These are phyloP conservation scores for Thamnaconus septentrionalis DNA, from an alignment of 2,113 vertebrate genomes.

Conservation along the genomic window DNA sequence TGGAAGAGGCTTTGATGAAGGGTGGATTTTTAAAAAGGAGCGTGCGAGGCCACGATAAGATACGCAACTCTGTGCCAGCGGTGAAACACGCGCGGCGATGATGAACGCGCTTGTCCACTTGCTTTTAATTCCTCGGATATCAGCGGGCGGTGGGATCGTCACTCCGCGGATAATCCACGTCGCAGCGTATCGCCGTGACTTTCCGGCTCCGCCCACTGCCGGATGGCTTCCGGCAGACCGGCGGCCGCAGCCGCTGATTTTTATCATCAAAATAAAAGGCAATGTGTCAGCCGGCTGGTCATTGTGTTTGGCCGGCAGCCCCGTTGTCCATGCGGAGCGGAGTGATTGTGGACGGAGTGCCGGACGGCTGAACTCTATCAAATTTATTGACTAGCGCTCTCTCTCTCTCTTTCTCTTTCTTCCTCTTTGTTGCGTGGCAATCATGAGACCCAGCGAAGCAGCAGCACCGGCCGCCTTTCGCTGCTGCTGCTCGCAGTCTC, in stretches of 20 bases:
- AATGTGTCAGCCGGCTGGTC: slow-evolving; percentile 6
- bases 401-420: background rate
- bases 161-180: too few relatives aligned
- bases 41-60: slow-evolving; percentile 35
- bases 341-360: slow-evolving; percentile 55
- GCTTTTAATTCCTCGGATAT: too few relatives aligned
- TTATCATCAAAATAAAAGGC: slow-evolving; percentile 11
- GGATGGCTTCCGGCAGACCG: too few relatives aligned
- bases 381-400: slow-evolving; percentile 52
- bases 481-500: slow-evolving; percentile 52
- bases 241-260: too few relatives aligned
- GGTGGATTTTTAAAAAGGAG: slow-evolving; percentile 35
- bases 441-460: slow-evolving; percentile 24
- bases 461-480: slow-evolving; percentile 42
- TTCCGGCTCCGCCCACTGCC: too few relatives aligned
- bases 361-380: slow-evolving; percentile 58
- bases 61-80: slow-evolving; percentile 8
- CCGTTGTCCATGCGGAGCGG: slow-evolving; percentile 15
- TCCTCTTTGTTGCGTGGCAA: slow-evolving; percentile 49
- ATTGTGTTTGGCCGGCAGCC: background rate
- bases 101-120: too few relatives aligned
- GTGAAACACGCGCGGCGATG: too few relatives aligned
- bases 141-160: too few relatives aligned
- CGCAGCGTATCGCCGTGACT: too few relatives aligned
- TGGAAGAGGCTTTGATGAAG: slow-evolving; percentile 34